phyloP scores from a whole-genome alignment of 2,797 vertebrate species.

The Thripadectes ignobilis region DNA sequence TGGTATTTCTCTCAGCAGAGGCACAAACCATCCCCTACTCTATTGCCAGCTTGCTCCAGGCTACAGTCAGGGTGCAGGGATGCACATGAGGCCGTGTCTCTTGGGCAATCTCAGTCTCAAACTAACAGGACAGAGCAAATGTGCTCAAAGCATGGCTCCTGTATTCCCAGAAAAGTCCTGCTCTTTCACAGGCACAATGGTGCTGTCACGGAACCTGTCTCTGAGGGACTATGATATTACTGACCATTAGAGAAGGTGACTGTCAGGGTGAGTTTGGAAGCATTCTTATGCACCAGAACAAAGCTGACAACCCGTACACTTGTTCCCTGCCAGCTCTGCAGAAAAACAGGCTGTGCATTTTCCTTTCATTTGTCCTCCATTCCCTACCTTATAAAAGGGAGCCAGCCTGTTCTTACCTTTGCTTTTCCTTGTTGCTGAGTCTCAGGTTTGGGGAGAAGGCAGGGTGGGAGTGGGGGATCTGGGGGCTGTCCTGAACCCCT shows the following conservation, averaged over 20 bases:
- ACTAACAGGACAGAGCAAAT: neutral
- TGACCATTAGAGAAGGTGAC: neutral
- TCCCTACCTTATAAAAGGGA: neutral
- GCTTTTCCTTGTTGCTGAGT: neutral
- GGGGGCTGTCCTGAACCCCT: neutral
- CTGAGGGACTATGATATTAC: neutral
- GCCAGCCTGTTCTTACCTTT: neutral
- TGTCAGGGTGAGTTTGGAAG: neutral
- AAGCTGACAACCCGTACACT: neutral
- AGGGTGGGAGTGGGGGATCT: neutral
- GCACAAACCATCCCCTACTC: neutral
- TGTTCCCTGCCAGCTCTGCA: neutral
- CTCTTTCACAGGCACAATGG: neutral
- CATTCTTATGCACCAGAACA: neutral
- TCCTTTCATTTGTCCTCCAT: neutral
- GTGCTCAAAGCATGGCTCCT: rapidly evolving
- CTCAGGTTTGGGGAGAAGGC: neutral
- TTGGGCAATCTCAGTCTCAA: neutral
- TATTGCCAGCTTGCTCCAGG: neutral
- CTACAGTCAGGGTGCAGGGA: neutral
- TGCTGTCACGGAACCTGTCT: neutral
- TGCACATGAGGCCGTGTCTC: neutral
- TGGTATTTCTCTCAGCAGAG: neutral
- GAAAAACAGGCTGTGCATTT: neutral
- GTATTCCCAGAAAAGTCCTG: neutral